A percentile compares a stretch with the other conserved stretches of the same genome.
Conservation (phyloP, 2,113 vertebrate genomes). For the Nicator chloris region DNA sequence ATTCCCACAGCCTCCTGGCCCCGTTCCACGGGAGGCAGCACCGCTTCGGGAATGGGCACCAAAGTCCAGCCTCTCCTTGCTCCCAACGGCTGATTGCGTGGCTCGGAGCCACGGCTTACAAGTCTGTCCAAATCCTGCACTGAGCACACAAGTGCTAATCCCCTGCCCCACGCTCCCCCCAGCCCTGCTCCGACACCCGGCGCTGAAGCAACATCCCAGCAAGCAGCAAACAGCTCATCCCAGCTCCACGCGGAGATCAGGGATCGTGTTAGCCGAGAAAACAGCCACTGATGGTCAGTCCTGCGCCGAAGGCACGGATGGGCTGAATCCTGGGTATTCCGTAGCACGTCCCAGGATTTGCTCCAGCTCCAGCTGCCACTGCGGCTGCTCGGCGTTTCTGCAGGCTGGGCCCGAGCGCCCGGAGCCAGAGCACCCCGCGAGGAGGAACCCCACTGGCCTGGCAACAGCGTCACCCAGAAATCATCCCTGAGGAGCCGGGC, state of each 20-base stretch:
- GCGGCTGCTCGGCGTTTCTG: background rate
- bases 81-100: background rate
- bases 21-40: conserved; percentile 11
- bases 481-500: background rate
- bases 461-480: background rate
- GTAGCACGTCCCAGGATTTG: background rate
- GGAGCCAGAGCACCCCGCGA: background rate
- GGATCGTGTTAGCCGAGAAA: background rate
- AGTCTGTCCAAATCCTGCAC: background rate
- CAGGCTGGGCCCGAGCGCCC: background rate
- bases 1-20: conserved; percentile 54
- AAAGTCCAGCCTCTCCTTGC: conserved; percentile 5
- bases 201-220: background rate
- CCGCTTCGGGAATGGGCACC: background rate
- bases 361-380: background rate
- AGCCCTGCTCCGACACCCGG: background rate
- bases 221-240: background rate
- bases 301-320: background rate
- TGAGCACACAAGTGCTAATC: background rate
- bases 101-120: background rate
- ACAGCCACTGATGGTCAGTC: background rate
- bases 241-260: background rate
- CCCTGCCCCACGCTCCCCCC: too few species aligned
- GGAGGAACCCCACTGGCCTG: background rate
- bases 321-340: background rate